Conservation (phyloP, 2,113 vertebrate genomes). For the Numenius arquata region DNA sequence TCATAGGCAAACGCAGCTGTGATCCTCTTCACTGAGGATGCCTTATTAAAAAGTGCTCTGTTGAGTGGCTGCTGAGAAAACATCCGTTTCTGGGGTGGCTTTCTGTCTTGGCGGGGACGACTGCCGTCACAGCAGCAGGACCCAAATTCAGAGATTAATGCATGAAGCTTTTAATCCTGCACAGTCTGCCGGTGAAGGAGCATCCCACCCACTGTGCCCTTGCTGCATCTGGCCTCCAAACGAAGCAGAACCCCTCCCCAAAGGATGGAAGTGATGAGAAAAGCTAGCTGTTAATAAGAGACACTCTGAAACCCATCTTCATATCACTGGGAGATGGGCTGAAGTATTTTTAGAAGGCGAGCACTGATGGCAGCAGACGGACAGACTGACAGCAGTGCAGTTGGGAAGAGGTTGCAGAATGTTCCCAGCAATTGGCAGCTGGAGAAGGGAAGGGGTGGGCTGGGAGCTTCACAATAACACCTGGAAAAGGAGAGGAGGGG, state of each 20-base stretch:
- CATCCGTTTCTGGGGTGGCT: slow-evolving; percentile 13
- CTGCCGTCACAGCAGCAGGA: not conserved
- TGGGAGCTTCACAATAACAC: not conserved
- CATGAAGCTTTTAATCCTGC: not conserved
- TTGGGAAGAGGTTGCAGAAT: not conserved
- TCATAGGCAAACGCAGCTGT: slow-evolving; percentile 41
- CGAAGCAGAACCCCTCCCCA: not conserved
- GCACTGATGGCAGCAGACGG: not conserved
- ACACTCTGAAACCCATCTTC: not conserved
- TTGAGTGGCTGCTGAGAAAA: not conserved
- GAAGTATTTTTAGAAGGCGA: not conserved
- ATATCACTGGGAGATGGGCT: not conserved
- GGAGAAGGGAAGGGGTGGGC: not conserved
- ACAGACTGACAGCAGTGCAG: not conserved
- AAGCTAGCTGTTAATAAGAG: not conserved
- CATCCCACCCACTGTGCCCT: not conserved
- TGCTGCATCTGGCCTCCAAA: not conserved
- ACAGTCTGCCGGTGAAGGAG: not conserved
- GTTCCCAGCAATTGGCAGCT: not conserved
- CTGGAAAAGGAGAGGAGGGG: not conserved
- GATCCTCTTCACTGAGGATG: not conserved
- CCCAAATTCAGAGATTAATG: not conserved
- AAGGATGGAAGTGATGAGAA: not conserved
- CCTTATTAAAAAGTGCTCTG: not conserved
- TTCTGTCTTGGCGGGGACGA: not conserved